Base-by-base conservation (phyloP, 1,140 invertebrate species). In the Magallana gigas region DNA sequence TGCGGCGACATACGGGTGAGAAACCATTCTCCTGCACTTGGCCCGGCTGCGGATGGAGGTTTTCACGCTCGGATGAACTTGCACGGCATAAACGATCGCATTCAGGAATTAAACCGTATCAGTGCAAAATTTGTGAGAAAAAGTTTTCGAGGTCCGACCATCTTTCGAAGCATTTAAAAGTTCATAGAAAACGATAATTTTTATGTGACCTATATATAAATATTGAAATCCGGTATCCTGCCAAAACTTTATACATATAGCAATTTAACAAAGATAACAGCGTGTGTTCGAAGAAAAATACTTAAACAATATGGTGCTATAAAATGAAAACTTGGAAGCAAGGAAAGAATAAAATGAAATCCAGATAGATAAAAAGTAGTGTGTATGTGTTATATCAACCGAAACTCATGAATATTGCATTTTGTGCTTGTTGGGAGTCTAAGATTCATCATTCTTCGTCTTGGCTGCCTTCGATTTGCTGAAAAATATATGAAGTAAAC, bases 1-100 rank as follows among this genome's bases (percentile, higher is more conserved):
- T 99, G 82, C 96, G 98, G 2, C 96, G 98, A 12, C 98, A 99
- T 94, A 98, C 98, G 1, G 98, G 98, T 0, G 98, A 99, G 94
- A 99, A 99, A 93, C 98, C 98, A 0, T 99, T 99, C 92, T 95
- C 94, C 4, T 98, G 98, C 93, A 97, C 97, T 80, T 99, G 98
- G 98, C 95, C 96, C 2, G 97, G 97, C n/a, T 99, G 98, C 94
- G 96, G 96, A 9, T 99, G 98, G 98, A 96, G 97, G 87, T 99
- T 99, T 95, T 98, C 98, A 3, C 95, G 98, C 62, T 99, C 98
- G 0, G 98, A 99, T 92, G 98, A 99, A 94, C 95, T 99, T 58
- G 97, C 98, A 0, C 95, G 98, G n/a, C 94, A 95, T 90, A 95
- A 94, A 91, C 91, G 99, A 94, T 96, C 98, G 36, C 94, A 95